phyloP scores from a whole-genome alignment of 2,888 invertebrate species.

The Zaprionus obscuricornis region DNA sequence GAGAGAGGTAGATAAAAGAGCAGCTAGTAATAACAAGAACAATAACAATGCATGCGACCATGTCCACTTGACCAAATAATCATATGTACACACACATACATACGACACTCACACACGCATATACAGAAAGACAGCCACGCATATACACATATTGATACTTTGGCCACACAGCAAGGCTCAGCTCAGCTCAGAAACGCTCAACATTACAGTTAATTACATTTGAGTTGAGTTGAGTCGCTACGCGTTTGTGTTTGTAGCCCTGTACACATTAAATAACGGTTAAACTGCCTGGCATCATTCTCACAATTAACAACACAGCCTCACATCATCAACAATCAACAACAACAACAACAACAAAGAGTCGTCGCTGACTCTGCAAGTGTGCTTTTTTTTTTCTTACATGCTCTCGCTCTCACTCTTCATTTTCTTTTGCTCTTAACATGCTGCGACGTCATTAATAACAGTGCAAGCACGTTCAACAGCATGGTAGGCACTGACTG shows the following conservation, averaged over 20 bases:
- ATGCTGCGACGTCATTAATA: conserved; percentile 65
- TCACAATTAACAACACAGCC: conserved; percentile 56
- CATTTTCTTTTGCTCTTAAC: conserved; percentile 30
- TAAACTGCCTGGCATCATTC: conserved; percentile 63
- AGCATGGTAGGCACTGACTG: conserved; percentile 33
- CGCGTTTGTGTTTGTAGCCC: conserved; percentile 42
- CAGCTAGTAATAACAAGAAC: too few species aligned
- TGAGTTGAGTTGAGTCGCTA: conserved; percentile 56
- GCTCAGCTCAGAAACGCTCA: conserved; percentile 19
- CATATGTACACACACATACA: background rate
- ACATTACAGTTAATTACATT: conserved; percentile 75
- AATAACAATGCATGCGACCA: conserved; percentile 19
- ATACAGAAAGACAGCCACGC: background rate
- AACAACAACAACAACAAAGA: conserved; percentile 6
- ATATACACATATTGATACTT: conserved; percentile 36
- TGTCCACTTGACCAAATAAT: conserved; percentile 39
- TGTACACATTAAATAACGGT: conserved; percentile 69
- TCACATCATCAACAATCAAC: conserved; percentile 28
- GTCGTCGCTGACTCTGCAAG: conserved; percentile 24
- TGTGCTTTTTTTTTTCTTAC: conserved; percentile 11
- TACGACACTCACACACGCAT: background rate
- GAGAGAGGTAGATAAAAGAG: conserved; percentile 12
- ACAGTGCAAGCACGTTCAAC: conserved; percentile 55
- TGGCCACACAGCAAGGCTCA: conserved; percentile 29
- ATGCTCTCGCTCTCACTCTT: conserved; percentile 12